Percentiles rank a stretch among this genome's conserved stretches.
Conservation (phyloP, 2,888 invertebrate genomes). For the Spodoptera picta region DNA sequence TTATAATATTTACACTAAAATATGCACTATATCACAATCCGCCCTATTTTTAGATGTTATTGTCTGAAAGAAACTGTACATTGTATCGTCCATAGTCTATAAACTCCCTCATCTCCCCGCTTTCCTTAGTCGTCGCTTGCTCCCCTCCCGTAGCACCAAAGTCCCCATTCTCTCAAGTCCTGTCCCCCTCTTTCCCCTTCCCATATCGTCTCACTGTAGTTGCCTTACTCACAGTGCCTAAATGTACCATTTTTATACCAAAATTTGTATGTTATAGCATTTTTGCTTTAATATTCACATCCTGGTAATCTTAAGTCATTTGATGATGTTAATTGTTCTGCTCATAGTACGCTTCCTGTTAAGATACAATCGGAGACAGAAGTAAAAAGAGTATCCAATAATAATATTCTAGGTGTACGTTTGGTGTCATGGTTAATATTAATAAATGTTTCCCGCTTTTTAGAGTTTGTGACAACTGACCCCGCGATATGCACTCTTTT, state of each 20-base stretch:
- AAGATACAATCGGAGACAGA: constrained; percentile 45
- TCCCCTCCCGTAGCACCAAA: constrained; percentile 10
- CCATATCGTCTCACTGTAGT: constrained; percentile 92
- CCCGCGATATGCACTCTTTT: constrained; percentile 46
- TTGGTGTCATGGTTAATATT: constrained; percentile 45
- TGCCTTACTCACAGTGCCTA: constrained; percentile 96
- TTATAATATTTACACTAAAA: constrained; percentile 66
- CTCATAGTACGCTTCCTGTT: constrained; percentile 59
- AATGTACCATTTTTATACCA: constrained; percentile 86
- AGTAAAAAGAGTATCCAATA: constrained; percentile 45
- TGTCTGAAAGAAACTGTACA: constrained; percentile 61
- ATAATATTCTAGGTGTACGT: constrained; percentile 44
- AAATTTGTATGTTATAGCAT: constrained; percentile 84
- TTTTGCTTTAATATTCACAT: constrained; percentile 82
- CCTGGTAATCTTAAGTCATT: constrained; percentile 79
- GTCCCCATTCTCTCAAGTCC: constrained; percentile 2
- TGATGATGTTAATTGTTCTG: constrained; percentile 70
- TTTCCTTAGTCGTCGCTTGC: constrained; percentile 34
- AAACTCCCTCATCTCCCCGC: constrained; percentile 49
- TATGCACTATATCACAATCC: constrained; percentile 84
- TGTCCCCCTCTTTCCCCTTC: constrained; percentile 47
- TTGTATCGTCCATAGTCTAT: constrained; percentile 61
- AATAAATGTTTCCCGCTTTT: constrained; percentile 51
- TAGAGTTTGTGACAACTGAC: constrained; percentile 41
- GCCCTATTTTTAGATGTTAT: constrained; percentile 84